Base-by-base conservation (phyloP, 2,888 invertebrate species). In the Falcaria lacertinaria region DNA sequence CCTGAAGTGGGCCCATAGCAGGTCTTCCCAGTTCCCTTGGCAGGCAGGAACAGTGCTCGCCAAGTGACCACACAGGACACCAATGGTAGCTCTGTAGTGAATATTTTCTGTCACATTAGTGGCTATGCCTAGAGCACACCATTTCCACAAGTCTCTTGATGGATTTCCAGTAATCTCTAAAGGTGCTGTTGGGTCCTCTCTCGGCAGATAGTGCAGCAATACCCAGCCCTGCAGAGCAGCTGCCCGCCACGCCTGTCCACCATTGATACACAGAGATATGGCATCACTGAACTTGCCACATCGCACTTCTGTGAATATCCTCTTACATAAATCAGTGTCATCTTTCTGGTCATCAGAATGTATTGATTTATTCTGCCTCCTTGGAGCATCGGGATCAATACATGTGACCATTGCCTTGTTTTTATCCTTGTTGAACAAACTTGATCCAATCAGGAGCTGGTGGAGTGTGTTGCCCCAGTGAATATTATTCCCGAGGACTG, bases 381-480 rank as follows among this genome's bases (percentile, higher is more conserved):
- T 86, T 0, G 96, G 95, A 15, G 97, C 97, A 91, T 98, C 98
- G 0, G 98, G 98, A 81, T 98, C 97, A 73, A 97, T 84, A 45
- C 92, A 91, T 19, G 92, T 91, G 0, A 96, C 92, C 81, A 89
- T 86, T 19, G 81, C 62, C 44, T 74, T 80, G 47, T 65, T 82
- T 34, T 74, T 83, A 36, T 88, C 87, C 62, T 85, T 87, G 48
- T 89, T 87, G 51, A 89, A 90, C 34, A 90, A 64, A 63, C 86
- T 89, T 8, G 74, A 66, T 5, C 89, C 88, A 48, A 86, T 75
- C 47, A 94, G 84, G 42, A 96, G 73, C 61, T 95, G 93, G 77
- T 96, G 95, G 15, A 97, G 86, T 1, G 97, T 97, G 71, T 98
- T 97, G 74, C 97, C 96, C 97, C 97, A 97, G 22, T 95, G 95